Conservation (phyloP, 2,113 vertebrate genomes). For the Siniperca knerii region DNA sequence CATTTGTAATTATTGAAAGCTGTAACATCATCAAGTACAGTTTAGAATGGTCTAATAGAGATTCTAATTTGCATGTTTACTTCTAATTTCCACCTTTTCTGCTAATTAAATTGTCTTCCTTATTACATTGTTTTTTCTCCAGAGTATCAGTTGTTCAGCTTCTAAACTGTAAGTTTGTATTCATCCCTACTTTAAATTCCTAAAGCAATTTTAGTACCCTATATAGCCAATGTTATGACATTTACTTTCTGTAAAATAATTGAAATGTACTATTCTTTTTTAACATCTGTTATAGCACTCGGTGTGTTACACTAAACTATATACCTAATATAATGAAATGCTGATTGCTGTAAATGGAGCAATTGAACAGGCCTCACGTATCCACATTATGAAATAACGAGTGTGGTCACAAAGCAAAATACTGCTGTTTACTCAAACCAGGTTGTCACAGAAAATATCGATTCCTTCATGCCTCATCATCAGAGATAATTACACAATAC, state of each 20-base stretch:
- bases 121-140: background rate
- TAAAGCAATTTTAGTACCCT: background rate
- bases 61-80: background rate
- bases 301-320: background rate
- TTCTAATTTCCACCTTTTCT: background rate
- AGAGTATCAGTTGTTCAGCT: background rate
- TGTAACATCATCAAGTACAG: background rate
- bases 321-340: background rate
- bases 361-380: slow-evolving; percentile 19
- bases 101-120: background rate
- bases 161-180: background rate
- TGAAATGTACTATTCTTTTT: background rate
- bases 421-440: slow-evolving; percentile 31
- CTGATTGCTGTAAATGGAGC: slow-evolving; percentile 9
- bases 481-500: slow-evolving; percentile 32
- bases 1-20: background rate
- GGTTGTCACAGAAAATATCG: slow-evolving; percentile 23
- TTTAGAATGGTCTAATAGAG: background rate
- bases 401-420: slow-evolving; percentile 24
- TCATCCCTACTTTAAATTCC: background rate
- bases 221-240: background rate
- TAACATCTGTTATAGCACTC: background rate
- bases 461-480: slow-evolving; percentile 48
- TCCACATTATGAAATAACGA: slow-evolving; percentile 42
- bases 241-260: background rate